Percentiles rank a stretch among this genome's conserved stretches.
Conservation (phyloP, 2,113 vertebrate species). For the Marmota flaviventris region DNA sequence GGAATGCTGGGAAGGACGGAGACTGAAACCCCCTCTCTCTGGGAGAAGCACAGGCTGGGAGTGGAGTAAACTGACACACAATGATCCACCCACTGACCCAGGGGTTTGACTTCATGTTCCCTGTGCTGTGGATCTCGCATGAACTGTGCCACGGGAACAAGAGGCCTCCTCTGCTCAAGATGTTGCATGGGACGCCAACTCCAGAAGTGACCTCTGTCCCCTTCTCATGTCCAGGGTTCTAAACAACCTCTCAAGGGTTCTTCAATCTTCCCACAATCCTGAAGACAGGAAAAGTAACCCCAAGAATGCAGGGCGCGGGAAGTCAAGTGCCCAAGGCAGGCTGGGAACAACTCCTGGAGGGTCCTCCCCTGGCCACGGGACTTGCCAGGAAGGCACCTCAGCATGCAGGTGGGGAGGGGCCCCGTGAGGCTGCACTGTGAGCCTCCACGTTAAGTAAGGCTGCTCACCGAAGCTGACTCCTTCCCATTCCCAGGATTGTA, state of each 20-base stretch:
- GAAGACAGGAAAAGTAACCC: conserved; percentile 14
- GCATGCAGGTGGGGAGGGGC: fast-evolving
- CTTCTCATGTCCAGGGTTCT: neutral
- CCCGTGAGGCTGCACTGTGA: too few relatives aligned
- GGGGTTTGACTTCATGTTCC: neutral
- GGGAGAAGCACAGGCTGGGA: neutral
- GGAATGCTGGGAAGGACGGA: neutral
- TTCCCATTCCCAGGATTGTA: too few relatives aligned
- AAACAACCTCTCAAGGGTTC: conserved; percentile 38
- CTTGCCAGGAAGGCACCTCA: neutral
- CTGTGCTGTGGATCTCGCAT: fast-evolving
- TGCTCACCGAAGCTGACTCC: neutral
- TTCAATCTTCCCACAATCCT: conserved; percentile 24
- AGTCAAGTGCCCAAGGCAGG: neutral
- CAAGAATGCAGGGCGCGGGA: neutral
- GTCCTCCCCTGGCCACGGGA: neutral
- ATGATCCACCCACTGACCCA: neutral
- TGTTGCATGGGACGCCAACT: neutral
- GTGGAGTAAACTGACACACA: neutral
- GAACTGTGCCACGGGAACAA: neutral
- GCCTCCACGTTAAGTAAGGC: too few relatives aligned
- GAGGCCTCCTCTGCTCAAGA: neutral
- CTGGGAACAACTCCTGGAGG: neutral
- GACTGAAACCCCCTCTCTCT: neutral
- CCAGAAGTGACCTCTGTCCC: neutral